These are phyloP conservation scores for Drosophila rufa DNA, from an alignment of 1,140 invertebrate species.

Conservation along the genomic window DNA sequence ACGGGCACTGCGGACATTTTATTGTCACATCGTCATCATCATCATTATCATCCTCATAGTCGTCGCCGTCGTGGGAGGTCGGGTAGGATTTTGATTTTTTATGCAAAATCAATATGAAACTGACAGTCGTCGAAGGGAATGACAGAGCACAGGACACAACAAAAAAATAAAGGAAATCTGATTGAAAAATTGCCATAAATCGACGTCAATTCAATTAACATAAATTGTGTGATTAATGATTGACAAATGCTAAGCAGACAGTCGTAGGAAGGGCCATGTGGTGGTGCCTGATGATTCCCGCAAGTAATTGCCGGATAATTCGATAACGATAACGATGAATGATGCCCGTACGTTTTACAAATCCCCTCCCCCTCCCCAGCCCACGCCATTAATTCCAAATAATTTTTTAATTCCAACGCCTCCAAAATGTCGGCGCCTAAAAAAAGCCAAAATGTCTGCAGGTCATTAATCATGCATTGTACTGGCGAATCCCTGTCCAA, in stretches of 20 bases:
- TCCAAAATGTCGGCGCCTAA: slow-evolving; percentile 13
- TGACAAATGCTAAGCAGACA: slow-evolving; percentile 73
- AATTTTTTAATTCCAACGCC: slow-evolving; percentile 75
- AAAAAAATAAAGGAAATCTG: slow-evolving; percentile 35
- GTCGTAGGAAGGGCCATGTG: slow-evolving; percentile 8
- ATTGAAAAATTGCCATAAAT: slow-evolving; percentile 78
- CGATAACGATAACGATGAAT: slow-evolving; percentile 62
- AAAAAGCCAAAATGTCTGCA: slow-evolving; percentile 44
- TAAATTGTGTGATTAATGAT: slow-evolving; percentile 79
- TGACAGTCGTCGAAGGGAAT: slow-evolving; percentile 29
- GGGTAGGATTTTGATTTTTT: slow-evolving; percentile 45
- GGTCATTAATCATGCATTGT: slow-evolving; percentile 80
- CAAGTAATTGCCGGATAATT: slow-evolving; percentile 76
- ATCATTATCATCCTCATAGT: slow-evolving; percentile 13
- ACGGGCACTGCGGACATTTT: slow-evolving; percentile 64
- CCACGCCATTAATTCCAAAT: slow-evolving; percentile 32
- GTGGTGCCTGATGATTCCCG: slow-evolving; percentile 7
- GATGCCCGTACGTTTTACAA: slow-evolving; percentile 49
- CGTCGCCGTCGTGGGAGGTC: slow-evolving; percentile 11
- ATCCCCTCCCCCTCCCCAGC: slow-evolving; percentile 4
- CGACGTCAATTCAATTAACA: slow-evolving; percentile 80
- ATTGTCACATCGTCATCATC: slow-evolving; percentile 47
- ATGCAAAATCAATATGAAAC: slow-evolving; percentile 60
- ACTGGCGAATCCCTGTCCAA: slow-evolving; percentile 38
- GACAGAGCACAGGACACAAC: neutral